Conservation (phyloP, 2,113 vertebrate genomes). For the Camelus bactrianus region DNA sequence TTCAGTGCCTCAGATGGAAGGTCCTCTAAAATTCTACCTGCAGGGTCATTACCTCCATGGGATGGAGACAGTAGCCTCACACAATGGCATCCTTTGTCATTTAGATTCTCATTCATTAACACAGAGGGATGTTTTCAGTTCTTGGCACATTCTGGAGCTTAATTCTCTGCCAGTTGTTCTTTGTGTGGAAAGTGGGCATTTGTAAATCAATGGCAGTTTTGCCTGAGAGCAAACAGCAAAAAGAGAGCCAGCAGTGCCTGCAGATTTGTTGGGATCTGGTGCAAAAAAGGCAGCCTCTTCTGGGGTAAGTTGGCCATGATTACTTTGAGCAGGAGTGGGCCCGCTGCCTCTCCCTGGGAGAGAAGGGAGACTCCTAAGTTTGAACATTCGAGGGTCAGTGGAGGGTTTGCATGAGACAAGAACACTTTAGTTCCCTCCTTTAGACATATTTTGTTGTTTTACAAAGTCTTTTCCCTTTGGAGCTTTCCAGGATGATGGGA, state of each 20-base stretch:
- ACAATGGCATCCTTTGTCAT: neutral
- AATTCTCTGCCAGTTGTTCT: constrained; percentile 16
- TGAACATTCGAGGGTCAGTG: neutral
- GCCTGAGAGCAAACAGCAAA: neutral
- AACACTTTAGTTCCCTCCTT: neutral
- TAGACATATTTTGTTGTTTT: neutral
- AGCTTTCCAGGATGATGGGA: neutral
- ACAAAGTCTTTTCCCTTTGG: neutral
- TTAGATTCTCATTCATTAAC: neutral
- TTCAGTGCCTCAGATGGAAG: neutral
- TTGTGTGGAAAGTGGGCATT: neutral
- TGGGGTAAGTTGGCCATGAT: neutral
- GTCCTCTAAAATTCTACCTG: neutral
- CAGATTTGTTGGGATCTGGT: neutral
- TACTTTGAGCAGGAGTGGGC: neutral
- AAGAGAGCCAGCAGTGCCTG: neutral
- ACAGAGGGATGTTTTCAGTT: constrained; percentile 4
- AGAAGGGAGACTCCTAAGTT: neutral
- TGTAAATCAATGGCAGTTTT: constrained; percentile 37
- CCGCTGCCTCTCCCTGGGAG: too few species aligned
- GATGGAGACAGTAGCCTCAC: neutral
- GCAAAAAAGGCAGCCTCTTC: neutral
- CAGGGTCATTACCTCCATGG: neutral
- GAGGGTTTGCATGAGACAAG: neutral
- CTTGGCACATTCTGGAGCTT: neutral